A percentile compares a stretch with the other conserved stretches of the same genome.
Evolutionary conservation across 2,797 vertebrate species (phyloP).

Genomic region (Lophius americanus): DNA sequence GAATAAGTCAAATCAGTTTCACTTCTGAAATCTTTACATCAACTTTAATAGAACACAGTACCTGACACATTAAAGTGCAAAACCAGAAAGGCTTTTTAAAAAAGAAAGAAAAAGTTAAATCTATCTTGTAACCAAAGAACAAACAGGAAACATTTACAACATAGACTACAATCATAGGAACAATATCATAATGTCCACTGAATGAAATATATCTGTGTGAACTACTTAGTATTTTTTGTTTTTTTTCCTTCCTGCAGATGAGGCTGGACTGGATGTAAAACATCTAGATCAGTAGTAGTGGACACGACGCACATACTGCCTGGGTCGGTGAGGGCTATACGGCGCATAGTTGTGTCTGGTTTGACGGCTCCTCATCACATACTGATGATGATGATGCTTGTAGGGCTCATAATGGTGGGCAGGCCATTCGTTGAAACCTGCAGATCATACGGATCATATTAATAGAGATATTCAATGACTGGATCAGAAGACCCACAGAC

Average conservation of each 20-base stretch:
- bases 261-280: neutral
- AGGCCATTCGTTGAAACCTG: conserved; percentile 28
- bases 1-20: too few species aligned
- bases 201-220: neutral
- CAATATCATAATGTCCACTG: neutral
- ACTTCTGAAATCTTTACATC: neutral
- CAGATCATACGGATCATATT: neutral
- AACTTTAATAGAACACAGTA: conserved; percentile 17
- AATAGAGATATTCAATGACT: neutral
- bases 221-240: too few species aligned
- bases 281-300: conserved; percentile 31
- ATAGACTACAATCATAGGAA: too few species aligned
- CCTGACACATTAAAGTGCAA: neutral
- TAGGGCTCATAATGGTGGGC: neutral
- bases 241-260: too few species aligned
- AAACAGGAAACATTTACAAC: neutral
- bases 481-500: neutral
- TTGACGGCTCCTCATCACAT: conserved; percentile 62
- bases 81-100: neutral
- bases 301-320: neutral
- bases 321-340: conserved; percentile 43
- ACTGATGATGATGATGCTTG: conserved; percentile 19
- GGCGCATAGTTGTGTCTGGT: conserved; percentile 56
- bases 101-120: conserved; percentile 1
- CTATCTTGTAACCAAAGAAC: neutral